Base-by-base conservation (phyloP, 2,113 vertebrate genomes). In the Ceyx melanurus region DNA sequence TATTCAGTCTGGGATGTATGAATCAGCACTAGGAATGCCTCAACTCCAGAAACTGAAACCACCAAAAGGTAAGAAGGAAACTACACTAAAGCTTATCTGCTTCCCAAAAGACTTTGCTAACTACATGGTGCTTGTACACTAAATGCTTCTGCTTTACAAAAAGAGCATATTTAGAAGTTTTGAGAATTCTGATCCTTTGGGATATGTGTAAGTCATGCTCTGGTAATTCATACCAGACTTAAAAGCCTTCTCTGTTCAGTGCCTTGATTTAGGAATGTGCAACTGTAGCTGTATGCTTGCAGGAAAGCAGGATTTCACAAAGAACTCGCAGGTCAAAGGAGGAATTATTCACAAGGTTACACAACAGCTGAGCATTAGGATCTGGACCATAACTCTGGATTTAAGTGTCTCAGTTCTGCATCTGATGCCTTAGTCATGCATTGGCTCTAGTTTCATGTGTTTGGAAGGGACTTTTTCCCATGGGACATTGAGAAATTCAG, bases 331-430 rank as follows among this genome's bases (percentile, higher is more conserved):
- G 84, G 88, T 88, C 71, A 88, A 86, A 95, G 29, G 51, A 82
- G 17, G 60, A 89, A 92, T 91, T 89, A 91, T n/a, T 51, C 15
- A 46, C 79, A 89, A 88, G 50, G 78, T 94, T 85, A 82, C 64
- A 58, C 31, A 92, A 50, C 46, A 92, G 71, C 75, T 82, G 82
- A 96, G 45, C 82, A 82, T 42, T 53, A 79, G 46, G 20, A 42
- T 61, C 90, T 74, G 70, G 43, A 82, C 50, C 28, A 51, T 85
- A 94, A 87, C 22, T 87, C 58, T 67, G 79, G 21, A 79, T 89
- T 92, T 91, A 90, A 90, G 73, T 86, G 37, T 91, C 64, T 91
- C 64, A 54, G 0, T 92, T 93, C 81, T 26, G 29, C 89, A 82
- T 89, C 54, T 91, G 74, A 91, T 68, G 45, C 51, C 17, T 78